Evolutionary conservation across 2,888 invertebrate genomes (phyloP), one percentile per base, ranked within the genome.

Genomic region (Cinara cedri): DNA sequence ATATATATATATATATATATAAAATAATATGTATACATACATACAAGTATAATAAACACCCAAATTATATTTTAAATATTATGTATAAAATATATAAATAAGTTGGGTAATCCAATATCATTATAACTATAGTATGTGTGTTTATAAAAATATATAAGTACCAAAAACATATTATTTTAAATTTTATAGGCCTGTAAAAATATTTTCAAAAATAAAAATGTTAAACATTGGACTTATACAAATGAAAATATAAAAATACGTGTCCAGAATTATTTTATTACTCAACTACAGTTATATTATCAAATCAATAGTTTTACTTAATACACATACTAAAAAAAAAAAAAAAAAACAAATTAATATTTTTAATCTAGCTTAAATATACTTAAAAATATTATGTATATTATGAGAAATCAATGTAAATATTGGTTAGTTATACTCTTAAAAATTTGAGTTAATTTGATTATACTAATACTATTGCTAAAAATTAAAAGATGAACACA

Each of bases 401-500:
- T 55, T 74, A 34, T 68, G 46, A 26, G 68, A 57, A 76, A 75
- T 75, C 65, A 57, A 68, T 10, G 14, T 19, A 9, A 3, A 74
- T 21, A 75, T 68, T 26, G 19, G 34, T 16, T 55, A 42, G 14
- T 14, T 66, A 26, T 44, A 63, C 54, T 54, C 60, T 46, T 72
- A 54, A 66, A 65, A 75, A 26, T 74, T 51, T 11, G 19, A 55
- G 19, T 72, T 72, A 62, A 34, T 72, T 49, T 63, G 21, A 57
- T 44, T 54, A 57, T 19, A 44, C 24, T 57, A 44, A 66, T 3
- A 55, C 24, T 55, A 65, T 49, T 75, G 44, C 24, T 63, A 65
- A 54, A 68, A 74, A 76, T 26, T 57, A 68, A 24, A 46, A 65
- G 16, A 44, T 76, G 76, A 76, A 76, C 76, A 76, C 76, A 68